Evolutionary conservation across 2,888 invertebrate species (phyloP), one percentile per base, ranked within the genome.

Genomic region (Gymnosoma rotundatum): DNA sequence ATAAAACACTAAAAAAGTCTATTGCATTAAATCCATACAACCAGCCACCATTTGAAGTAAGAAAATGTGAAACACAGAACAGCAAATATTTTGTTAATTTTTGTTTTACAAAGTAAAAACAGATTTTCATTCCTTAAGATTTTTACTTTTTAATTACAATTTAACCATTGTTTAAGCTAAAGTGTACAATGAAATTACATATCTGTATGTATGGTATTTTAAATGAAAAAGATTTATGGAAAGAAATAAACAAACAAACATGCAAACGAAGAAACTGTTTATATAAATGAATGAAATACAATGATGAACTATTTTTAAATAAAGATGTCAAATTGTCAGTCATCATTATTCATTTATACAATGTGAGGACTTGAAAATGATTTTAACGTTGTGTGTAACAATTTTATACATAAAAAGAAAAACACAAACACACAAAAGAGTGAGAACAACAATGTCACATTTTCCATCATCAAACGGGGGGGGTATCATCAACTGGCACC

Each of bases 291-390:
- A 21, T 48, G 25, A 48, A 73, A 38, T 38, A 64, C 58, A 64
- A 50, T 79, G 48, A 74, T 74, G 60, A 61, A 67, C 66, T 74
- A 74, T 61, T 69, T 74, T 25, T 21, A 74, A 67, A 80, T 74
- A 48, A 74, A 80, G 80, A 74, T 74, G 80, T 80, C 74, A 80
- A 69, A 74, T 80, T 80, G 74, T 80, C 80, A 74, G 54, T 80
- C 80, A 80, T 74, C 45, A 67, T 80, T 74, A 79, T 73, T 16
- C 64, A 54, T 69, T 50, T 42, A 42, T 52, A 45, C 54, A 38
- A 9, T 61, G 38, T 69, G 25, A 25, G 6, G 36, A 14, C 25
- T 32, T 18, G 0, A 61, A 76, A 66, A 21, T 69, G 38, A 67
- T 60, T 67, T 60, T 16, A 61, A 52, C 52, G 42, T 61, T 48